Conservation (phyloP, 1,140 invertebrate genomes). For the Planococcus citri region DNA sequence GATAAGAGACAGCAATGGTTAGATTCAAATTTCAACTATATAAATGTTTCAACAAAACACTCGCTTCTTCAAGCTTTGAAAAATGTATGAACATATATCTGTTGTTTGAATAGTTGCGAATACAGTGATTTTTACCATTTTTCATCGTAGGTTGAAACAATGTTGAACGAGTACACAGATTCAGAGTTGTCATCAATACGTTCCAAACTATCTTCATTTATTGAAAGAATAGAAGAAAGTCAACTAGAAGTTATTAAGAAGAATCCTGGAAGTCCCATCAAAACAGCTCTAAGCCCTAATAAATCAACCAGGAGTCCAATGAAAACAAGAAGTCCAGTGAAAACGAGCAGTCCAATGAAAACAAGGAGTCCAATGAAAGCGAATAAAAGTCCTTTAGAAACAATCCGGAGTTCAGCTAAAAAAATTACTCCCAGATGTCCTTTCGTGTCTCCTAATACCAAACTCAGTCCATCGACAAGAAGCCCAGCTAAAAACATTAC, state of each 20-base stretch:
- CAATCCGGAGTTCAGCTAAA: no score
- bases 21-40: no score
- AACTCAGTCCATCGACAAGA: no score
- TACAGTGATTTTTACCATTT: no score
- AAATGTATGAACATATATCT: no score
- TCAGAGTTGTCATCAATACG: not conserved
- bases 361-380: not conserved
- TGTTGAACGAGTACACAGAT: not conserved
- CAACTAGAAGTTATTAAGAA: not conserved
- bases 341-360: not conserved
- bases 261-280: not conserved
- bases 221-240: not conserved
- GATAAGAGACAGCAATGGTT: no score
- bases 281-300: not conserved
- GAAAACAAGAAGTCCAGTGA: no score
- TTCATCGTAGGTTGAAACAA: not conserved
- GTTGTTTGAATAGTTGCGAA: no score
- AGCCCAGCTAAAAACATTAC: not conserved
- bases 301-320: no score
- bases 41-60: no score
- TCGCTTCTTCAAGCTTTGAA: no score
- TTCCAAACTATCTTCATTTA: not conserved
- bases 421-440: not conserved
- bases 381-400: not conserved
- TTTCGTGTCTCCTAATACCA: no score